Evolutionary conservation across 2,797 vertebrate genomes (phyloP).

Genomic region (Pangasius mekongensis): DNA sequence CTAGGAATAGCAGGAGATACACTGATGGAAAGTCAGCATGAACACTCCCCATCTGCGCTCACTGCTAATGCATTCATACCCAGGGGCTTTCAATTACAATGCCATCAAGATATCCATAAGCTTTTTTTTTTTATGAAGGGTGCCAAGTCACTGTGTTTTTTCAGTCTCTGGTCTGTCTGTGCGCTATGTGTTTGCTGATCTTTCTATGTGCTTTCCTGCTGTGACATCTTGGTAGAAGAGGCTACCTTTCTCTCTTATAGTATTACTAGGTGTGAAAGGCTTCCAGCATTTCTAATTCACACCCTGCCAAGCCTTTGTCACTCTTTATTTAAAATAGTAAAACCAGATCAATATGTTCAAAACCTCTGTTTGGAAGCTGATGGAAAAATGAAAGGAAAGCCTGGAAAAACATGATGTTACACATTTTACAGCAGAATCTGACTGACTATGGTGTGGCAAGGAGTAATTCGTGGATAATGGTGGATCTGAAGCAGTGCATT

Average conservation of each 20-base stretch:
- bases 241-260: not conserved
- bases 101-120: constrained; percentile 62
- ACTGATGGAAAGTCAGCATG: constrained; percentile 41
- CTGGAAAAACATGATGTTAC: not conserved
- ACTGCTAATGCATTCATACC: constrained; percentile 54
- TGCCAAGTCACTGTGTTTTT: constrained; percentile 17
- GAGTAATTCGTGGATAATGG: not conserved
- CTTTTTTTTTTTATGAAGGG: constrained; percentile 18
- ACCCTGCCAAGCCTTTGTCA: not conserved
- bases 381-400: not conserved
- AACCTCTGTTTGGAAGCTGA: not conserved
- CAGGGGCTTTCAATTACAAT: constrained; percentile 58
- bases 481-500: not conserved
- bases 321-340: constrained; percentile 14
- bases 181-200: not conserved
- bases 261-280: not conserved
- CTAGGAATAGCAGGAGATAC: constrained; percentile 32
- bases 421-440: not conserved
- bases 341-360: constrained; percentile 10
- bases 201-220: not conserved
- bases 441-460: not conserved
- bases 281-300: not conserved
- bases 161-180: not conserved
- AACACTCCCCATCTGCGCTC: constrained; percentile 47
- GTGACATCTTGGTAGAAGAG: constrained; percentile 2